Evolutionary conservation across 2,888 invertebrate species (phyloP), one percentile per base, ranked within the genome.

Genomic region (Micoletzkya japonica): DNA sequence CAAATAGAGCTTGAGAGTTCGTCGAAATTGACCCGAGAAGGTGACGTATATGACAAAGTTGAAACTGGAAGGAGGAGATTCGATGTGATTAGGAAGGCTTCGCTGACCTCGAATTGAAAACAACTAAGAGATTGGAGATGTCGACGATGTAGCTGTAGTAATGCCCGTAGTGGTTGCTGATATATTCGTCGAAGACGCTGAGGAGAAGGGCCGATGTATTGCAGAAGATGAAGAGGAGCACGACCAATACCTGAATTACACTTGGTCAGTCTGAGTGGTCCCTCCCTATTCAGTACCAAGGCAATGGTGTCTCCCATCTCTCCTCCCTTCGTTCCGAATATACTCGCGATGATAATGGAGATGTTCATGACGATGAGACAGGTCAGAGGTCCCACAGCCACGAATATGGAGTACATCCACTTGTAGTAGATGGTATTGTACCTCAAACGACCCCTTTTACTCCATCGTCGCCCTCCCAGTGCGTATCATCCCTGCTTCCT

Each of bases 31-130:
- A 2, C 72, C 73, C 6, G 82, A 85, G 75, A 82, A 85, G n/a
- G 77, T 79, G 73, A 82, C 75, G 72, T 85, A 85, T 64, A 85
- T 85, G 54, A 82, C 77, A 70, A 85, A 82, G 67, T 85, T 85
- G 76, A 83, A 82, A 63, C 81, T 77, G 71, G 69, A 75, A 52
- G 49, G 4, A 34, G 7, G 7, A n/a, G 24, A 6, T 6, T 52
- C 6, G 24, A 52, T n/a, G 6, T 14, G 24, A 52, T n/a, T 6
- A 6, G 52, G 52, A 52, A 52, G n/a, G 24, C 52, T 6, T 61
- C 30, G 0, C 39, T 50, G 14, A 79, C 79, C 77, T 81, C 50
- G 82, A 82, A 73, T 85, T 85, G 72, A 83, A 80, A 6, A 85
- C 85, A 17, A 85, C 85, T 36, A 85, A 72, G 36, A 85, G 78